These are phyloP conservation scores for Drosophila greeni DNA, from an alignment of 2,888 invertebrate species.

Conservation along the genomic window DNA sequence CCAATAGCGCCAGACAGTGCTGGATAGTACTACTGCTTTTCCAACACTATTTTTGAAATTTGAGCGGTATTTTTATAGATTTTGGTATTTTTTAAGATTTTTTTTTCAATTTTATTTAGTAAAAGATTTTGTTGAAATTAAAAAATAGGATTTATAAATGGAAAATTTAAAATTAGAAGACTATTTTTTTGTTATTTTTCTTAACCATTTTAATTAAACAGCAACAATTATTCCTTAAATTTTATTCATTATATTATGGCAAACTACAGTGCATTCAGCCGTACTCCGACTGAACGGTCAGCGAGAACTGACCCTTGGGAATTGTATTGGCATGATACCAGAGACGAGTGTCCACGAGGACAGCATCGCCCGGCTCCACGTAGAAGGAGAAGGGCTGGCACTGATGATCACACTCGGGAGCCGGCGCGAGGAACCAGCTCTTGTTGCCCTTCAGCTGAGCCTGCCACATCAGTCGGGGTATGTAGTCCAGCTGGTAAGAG, in stretches of 20 bases:
- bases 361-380: slow-evolving; percentile 92
- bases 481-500: slow-evolving; percentile 88
- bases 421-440: slow-evolving; percentile 90
- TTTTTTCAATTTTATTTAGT: not conserved
- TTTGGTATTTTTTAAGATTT: too few relatives aligned
- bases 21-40: not conserved
- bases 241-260: not conserved
- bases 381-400: slow-evolving; percentile 87
- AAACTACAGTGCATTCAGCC: slow-evolving; percentile 80
- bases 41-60: not conserved
- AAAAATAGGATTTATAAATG: too few relatives aligned
- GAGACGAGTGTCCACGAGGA: slow-evolving; percentile 91
- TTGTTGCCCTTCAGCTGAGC: slow-evolving; percentile 92
- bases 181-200: not conserved
- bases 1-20: not conserved
- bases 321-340: slow-evolving; percentile 95
- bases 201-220: not conserved
- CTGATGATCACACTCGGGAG: slow-evolving; percentile 90
- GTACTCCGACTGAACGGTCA: slow-evolving; percentile 95
- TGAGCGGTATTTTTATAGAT: not conserved
- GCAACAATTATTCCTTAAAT: not conserved
- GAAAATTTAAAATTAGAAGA: too few relatives aligned
- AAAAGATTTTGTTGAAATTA: not conserved
- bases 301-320: slow-evolving; percentile 88
- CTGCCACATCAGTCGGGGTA: slow-evolving; percentile 95